Evolutionary conservation across 2,113 vertebrate genomes (phyloP).

Genomic region (Perca flavescens): DNA sequence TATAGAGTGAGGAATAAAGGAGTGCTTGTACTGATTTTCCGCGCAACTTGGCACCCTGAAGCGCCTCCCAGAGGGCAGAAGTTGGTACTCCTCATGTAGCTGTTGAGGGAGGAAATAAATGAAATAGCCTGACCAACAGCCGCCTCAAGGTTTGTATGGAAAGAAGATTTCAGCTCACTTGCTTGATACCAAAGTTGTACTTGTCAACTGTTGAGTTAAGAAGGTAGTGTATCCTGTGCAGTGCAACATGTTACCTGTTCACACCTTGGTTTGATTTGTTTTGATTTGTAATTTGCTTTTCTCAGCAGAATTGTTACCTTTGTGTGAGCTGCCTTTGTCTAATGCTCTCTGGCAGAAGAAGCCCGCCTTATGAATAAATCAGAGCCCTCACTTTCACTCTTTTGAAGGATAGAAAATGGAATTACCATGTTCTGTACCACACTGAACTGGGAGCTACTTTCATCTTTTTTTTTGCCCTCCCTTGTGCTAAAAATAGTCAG

Average conservation of each 20-base stretch:
- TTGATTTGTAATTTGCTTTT: conserved; percentile 73
- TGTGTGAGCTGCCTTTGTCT: conserved; percentile 70
- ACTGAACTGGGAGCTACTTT: conserved; percentile 58
- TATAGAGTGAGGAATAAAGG: too few relatives aligned
- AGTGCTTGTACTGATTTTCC: too few relatives aligned
- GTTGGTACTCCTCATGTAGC: too few relatives aligned
- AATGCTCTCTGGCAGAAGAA: conserved; percentile 72
- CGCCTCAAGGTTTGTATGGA: neutral
- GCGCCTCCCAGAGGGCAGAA: too few relatives aligned
- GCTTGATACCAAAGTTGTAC: conserved; percentile 13
- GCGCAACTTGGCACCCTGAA: too few relatives aligned
- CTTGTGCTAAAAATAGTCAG: conserved; percentile 55
- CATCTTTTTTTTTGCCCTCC: conserved; percentile 35
- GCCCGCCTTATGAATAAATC: conserved; percentile 82
- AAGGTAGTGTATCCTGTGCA: conserved; percentile 18
- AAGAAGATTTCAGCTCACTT: neutral
- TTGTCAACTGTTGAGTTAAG: conserved; percentile 19
- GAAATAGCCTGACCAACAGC: conserved; percentile 32
- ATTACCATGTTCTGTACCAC: conserved; percentile 74
- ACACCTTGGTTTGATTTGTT: conserved; percentile 72
- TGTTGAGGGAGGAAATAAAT: neutral
- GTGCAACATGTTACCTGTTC: conserved; percentile 43
- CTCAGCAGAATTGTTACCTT: conserved; percentile 68
- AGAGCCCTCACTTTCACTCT: conserved; percentile 71
- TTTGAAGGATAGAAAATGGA: conserved; percentile 74